Conservation (phyloP, 1,140 invertebrate species). For the Drosophila lacteicornis region DNA sequence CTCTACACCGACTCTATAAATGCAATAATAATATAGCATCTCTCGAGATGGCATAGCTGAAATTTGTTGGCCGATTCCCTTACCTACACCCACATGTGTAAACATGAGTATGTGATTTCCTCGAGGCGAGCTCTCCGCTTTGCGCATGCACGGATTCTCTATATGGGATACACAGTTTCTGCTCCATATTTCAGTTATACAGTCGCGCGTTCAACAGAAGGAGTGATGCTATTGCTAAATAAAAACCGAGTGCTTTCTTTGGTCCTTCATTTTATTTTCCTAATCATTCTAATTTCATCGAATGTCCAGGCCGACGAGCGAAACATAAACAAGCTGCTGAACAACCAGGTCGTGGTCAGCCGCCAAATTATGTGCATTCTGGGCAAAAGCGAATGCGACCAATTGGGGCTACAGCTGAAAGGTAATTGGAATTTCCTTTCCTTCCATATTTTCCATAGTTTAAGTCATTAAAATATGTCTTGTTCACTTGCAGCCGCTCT, state of each 20-base stretch:
- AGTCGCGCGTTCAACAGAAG: slow-evolving; percentile 43
- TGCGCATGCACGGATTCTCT: slow-evolving; percentile 44
- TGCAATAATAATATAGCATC: background rate
- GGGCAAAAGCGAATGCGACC: slow-evolving; percentile 85
- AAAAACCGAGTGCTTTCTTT: slow-evolving; percentile 57
- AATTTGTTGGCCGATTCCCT: slow-evolving; percentile 7
- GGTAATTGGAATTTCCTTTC: slow-evolving; percentile 65
- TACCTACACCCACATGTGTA: slow-evolving; percentile 1
- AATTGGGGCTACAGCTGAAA: slow-evolving; percentile 85
- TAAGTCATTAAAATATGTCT: background rate
- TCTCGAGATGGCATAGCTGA: slow-evolving; percentile 2
- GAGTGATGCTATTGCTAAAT: slow-evolving; percentile 56
- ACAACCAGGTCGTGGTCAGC: slow-evolving; percentile 79
- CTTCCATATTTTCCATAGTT: too few species aligned
- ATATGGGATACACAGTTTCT: slow-evolving; percentile 48
- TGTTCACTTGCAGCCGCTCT: slow-evolving; percentile 84
- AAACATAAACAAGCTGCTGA: slow-evolving; percentile 75
- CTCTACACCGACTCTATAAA: background rate
- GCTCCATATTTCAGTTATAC: slow-evolving; percentile 42
- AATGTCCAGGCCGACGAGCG: slow-evolving; percentile 68
- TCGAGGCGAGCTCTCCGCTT: slow-evolving; percentile 20
- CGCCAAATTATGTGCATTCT: slow-evolving; percentile 85
- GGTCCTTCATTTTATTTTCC: slow-evolving; percentile 52
- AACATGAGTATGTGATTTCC: slow-evolving; percentile 1
- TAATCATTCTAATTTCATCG: slow-evolving; percentile 52